Evolutionary conservation across 2,113 vertebrate species (phyloP).

Genomic region (Phocoena sinus): DNA sequence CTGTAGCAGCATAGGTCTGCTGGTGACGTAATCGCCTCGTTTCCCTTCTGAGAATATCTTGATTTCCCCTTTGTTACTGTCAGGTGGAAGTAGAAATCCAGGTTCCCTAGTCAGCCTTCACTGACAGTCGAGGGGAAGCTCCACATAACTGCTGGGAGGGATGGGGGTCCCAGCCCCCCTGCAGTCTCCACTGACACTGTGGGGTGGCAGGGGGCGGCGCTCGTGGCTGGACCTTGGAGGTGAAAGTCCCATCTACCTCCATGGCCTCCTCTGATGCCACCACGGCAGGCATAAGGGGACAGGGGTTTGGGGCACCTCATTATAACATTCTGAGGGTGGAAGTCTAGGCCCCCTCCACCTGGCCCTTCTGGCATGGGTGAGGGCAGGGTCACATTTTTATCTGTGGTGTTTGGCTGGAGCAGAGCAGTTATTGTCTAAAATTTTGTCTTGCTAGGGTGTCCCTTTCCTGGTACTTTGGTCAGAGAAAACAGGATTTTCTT

Average conservation of each 20-base stretch:
- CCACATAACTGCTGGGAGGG: background rate
- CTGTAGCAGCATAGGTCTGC: too few species aligned
- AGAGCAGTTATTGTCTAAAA: background rate
- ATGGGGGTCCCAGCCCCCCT: background rate
- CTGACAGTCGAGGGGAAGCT: too few species aligned
- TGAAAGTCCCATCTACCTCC: background rate
- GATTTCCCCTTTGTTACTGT: too few species aligned
- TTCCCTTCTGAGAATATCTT: too few species aligned
- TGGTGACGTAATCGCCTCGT: too few species aligned
- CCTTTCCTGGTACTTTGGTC: background rate
- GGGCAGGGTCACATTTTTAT: background rate
- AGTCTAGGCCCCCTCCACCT: background rate
- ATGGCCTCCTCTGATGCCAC: background rate
- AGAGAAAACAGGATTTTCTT: background rate
- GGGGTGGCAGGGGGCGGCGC: too few species aligned
- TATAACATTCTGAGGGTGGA: background rate
- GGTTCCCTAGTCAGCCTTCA: too few species aligned
- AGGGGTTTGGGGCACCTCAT: background rate
- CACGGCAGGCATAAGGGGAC: background rate
- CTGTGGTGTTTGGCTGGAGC: background rate
- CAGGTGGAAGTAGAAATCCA: too few species aligned
- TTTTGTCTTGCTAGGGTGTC: background rate
- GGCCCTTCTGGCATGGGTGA: background rate
- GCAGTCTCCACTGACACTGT: background rate
- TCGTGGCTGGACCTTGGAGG: background rate